Base-by-base conservation (phyloP, 2,888 invertebrate genomes). In the Altica lythri region DNA sequence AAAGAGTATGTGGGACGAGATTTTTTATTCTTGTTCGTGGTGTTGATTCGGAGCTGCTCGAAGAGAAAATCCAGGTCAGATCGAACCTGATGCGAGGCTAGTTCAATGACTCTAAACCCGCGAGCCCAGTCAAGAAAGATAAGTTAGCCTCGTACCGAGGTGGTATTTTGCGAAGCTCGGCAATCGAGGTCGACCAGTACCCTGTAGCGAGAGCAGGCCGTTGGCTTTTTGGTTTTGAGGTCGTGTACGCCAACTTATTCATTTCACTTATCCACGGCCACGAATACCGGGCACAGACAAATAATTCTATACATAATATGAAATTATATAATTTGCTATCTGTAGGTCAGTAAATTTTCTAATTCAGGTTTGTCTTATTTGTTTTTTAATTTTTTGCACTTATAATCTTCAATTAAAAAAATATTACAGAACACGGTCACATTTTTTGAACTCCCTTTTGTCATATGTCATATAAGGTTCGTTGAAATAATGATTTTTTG, bases 151-250 rank as follows among this genome's bases (percentile, higher is more conserved):
- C 68, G 47, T 52, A 27, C 53, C 59, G 59, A 63, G 64, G 47
- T 22, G 49, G 50, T 53, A 52, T 50, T 57, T 62, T 60, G 65
- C 65, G 65, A 68, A 63, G 65, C 64, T 66, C 62, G 59, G 60
- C 61, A 68, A 74, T 73, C 74, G 74, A 74, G 73, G 74, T 70
- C 72, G 68, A 62, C 60, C 22, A 46, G 66, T 60, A 58, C 69
- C 72, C 60, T 44, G 67, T 12, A 14, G 17, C 32, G 72, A 76
- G 75, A 69, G 64, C 72, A 76, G 77, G 74, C 67, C 75, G 73
- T 74, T 76, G 76, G 70, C 75, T 75, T 66, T 63, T 65, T 61
- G 66, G 69, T 76, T 76, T 76, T 77, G 76, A 77, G 77, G 77
- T 76, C 76, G 75, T 65, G 67, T 56, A 60, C 65, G 62, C 68